Base-by-base conservation (phyloP, 2,888 invertebrate species). In the Parochlus steinenii region DNA sequence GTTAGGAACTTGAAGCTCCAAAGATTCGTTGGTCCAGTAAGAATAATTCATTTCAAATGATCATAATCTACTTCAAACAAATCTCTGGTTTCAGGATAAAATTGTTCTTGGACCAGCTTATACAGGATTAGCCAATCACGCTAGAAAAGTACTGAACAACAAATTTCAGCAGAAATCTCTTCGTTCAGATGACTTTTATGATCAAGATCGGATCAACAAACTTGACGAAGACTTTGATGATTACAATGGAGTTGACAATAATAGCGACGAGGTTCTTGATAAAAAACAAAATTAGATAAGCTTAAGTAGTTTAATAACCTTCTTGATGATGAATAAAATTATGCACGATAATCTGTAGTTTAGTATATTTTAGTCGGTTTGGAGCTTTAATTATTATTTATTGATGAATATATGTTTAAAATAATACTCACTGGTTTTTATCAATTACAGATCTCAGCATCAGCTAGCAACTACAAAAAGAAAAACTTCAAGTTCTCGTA, bases 401-500 rank as follows among this genome's bases (percentile, higher is more conserved):
- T n/a, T n/a, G n/a, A n/a, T n/a, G n/a, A n/a, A n/a, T n/a, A n/a
- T n/a, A n/a, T n/a, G n/a, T n/a, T n/a, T n/a, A n/a, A n/a, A n/a
- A n/a, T n/a, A n/a, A n/a, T n/a, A n/a, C n/a, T n/a, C n/a, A n/a
- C n/a, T n/a, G n/a, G n/a, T n/a, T n/a, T n/a, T n/a, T n/a, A n/a
- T n/a, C n/a, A n/a, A n/a, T n/a, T n/a, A n/a, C n/a, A n/a, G n/a
- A n/a, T n/a, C n/a, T 30, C 12, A 14, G 14, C 28, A 12, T 27
- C 24, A 17, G 11, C 36, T 6, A n/a, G 10, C 6, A 24, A 22
- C 8, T 8, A 12, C 19, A 24, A 32, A 8, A 40, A 39, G 17
- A 56, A 61, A 38, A 61, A 70, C 49, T 74, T 75, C 56, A 70
- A 69, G 0, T 75, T 74, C 49, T 69, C 71, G 1, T 75, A 75